Percentiles rank a stretch among this genome's conserved stretches.
Evolutionary conservation across 2,888 invertebrate genomes (phyloP).

Genomic region (Drosophila setosimentum): DNA sequence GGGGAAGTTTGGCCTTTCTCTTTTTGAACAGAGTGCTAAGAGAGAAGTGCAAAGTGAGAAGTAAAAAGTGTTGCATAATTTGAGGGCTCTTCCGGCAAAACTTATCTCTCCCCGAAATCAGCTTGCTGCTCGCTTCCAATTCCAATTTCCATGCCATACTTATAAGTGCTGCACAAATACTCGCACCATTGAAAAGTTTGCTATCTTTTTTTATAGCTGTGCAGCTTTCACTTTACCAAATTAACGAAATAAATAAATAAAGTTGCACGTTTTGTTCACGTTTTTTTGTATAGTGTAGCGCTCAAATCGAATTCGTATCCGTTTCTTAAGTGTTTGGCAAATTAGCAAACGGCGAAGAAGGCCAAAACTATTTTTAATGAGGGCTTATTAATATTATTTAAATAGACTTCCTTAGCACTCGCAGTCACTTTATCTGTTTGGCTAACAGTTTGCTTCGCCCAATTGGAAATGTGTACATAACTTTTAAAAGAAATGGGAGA

Average conservation of each 20-base stretch:
- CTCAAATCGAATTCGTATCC: neutral
- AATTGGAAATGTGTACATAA: neutral
- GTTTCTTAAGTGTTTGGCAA: neutral
- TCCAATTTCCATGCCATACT: slow-evolving; percentile 29
- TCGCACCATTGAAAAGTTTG: slow-evolving; percentile 35
- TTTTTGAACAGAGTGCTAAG: neutral
- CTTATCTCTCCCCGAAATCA: slow-evolving; percentile 14
- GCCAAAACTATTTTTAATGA: neutral
- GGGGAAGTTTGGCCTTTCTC: slow-evolving; percentile 30
- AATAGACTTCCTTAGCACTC: neutral
- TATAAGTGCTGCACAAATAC: slow-evolving; percentile 65
- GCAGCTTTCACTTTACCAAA: neutral
- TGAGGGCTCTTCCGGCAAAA: slow-evolving; percentile 11
- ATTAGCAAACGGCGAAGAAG: neutral
- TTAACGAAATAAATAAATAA: neutral
- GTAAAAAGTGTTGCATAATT: slow-evolving; percentile 35
- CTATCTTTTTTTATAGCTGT: neutral
- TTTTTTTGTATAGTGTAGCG: neutral
- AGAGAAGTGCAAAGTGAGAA: neutral
- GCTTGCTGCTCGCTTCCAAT: slow-evolving; percentile 4
- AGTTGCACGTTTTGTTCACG: neutral
- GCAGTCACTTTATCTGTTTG: neutral
- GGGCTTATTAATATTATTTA: neutral
- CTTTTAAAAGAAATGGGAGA: neutral
- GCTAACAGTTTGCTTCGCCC: neutral